A percentile compares a stretch with the other conserved stretches of the same genome.
phyloP scores from a whole-genome alignment of 2,888 invertebrate genomes.

The Acleris emargana region DNA sequence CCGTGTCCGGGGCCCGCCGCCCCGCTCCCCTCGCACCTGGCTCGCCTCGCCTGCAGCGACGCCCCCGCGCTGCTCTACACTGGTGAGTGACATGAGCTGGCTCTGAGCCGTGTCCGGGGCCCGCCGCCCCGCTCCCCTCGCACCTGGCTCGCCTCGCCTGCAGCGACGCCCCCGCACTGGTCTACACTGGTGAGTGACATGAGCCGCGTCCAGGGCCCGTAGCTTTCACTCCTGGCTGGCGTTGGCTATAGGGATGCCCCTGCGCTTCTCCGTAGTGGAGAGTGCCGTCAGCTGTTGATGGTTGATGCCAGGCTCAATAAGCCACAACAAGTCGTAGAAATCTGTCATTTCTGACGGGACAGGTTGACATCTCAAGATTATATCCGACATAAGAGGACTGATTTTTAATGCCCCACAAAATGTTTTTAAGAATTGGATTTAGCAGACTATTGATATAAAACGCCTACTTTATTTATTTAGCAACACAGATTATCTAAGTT shows the following conservation, averaged over 20 bases:
- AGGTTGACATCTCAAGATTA: too few relatives aligned
- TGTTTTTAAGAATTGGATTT: too few relatives aligned
- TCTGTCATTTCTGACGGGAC: too few relatives aligned
- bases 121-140: too few relatives aligned
- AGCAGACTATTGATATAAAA: not conserved
- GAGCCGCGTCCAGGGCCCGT: slow-evolving; percentile 59
- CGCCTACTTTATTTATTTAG: slow-evolving; percentile 6
- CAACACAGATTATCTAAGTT: not conserved
- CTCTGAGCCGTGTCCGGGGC: too few relatives aligned
- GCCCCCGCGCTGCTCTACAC: slow-evolving; percentile 51
- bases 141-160: too few relatives aligned
- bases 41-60: slow-evolving; percentile 69
- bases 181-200: too few relatives aligned
- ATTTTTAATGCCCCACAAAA: too few relatives aligned
- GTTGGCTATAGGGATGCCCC: slow-evolving; percentile 75
- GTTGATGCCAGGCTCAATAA: not conserved
- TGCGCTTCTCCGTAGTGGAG: slow-evolving; percentile 86
- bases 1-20: slow-evolving; percentile 66
- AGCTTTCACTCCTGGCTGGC: slow-evolving; percentile 77
- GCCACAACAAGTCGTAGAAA: too few relatives aligned
- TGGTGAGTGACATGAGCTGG: slow-evolving; percentile 55
- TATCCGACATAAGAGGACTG: too few relatives aligned
- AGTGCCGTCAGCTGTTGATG: slow-evolving; percentile 36
- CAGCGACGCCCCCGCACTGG: too few relatives aligned
- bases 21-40: slow-evolving; percentile 83